These are phyloP conservation scores for Philereme vetulata DNA, from an alignment of 2,888 invertebrate species.

Conservation along the genomic window DNA sequence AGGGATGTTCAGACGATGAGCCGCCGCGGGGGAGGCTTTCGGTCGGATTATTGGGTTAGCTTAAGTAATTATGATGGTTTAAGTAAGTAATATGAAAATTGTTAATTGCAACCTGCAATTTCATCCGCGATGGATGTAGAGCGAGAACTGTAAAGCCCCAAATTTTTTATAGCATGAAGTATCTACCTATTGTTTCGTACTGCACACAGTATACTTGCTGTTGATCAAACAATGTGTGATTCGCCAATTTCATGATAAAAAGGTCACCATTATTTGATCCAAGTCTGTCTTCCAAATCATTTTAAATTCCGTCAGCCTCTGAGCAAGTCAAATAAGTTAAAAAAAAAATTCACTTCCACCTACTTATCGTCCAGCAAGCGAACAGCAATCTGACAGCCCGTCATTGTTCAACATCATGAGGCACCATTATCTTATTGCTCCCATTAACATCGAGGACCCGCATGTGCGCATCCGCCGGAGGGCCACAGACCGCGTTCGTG, in stretches of 20 bases:
- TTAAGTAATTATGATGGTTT: slow-evolving; percentile 57
- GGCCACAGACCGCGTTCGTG: slow-evolving; percentile 61
- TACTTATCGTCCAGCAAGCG: slow-evolving; percentile 43
- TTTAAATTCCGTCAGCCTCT: slow-evolving; percentile 9
- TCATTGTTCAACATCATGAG: slow-evolving; percentile 64
- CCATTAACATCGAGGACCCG: slow-evolving; percentile 69
- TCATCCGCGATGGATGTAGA: too few relatives aligned
- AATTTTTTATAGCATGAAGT: too few relatives aligned
- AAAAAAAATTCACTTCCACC: slow-evolving; percentile 31
- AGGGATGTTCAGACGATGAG: slow-evolving; percentile 58
- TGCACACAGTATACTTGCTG: too few relatives aligned
- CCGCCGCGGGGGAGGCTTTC: slow-evolving; percentile 49
- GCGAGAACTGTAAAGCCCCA: too few relatives aligned
- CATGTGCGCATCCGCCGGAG: slow-evolving; percentile 72
- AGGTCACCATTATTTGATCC: too few relatives aligned
- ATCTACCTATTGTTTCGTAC: too few relatives aligned
- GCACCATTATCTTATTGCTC: slow-evolving; percentile 75
- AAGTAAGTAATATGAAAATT: slow-evolving; percentile 14
- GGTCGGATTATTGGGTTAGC: slow-evolving; percentile 49
- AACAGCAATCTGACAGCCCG: slow-evolving; percentile 53
- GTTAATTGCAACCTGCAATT: too few relatives aligned
- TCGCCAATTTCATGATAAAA: too few relatives aligned
- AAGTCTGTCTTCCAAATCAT: too few relatives aligned
- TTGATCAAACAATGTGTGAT: too few relatives aligned
- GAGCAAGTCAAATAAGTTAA: slow-evolving; percentile 11